These are phyloP conservation scores for Champsocephalus gunnari DNA, from an alignment of 2,797 vertebrate species.

Conservation along the genomic window DNA sequence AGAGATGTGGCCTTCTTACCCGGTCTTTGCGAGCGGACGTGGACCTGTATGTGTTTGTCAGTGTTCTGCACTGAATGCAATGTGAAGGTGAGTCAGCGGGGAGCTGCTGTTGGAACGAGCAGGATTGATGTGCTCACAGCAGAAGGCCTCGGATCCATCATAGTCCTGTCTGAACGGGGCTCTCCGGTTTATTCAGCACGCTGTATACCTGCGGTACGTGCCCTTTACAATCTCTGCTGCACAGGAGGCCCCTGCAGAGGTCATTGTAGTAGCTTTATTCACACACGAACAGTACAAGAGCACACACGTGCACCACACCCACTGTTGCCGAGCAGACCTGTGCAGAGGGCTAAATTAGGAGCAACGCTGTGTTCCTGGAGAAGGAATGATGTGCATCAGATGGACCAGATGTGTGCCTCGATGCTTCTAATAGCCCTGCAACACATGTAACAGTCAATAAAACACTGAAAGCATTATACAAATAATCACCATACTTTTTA, in stretches of 20 bases:
- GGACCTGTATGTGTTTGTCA: conserved; percentile 60
- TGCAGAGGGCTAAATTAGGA: conserved; percentile 66
- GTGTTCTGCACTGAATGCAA: conserved; percentile 67
- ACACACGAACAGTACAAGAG: conserved; percentile 21
- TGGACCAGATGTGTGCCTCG: conserved; percentile 66
- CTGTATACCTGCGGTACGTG: conserved; percentile 57
- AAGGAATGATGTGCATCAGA: conserved; percentile 51
- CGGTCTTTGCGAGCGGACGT: conserved; percentile 38
- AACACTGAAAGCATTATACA: conserved; percentile 1
- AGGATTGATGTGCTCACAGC: conserved; percentile 78
- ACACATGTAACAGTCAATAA: conserved; percentile 58
- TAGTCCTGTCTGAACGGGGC: conserved; percentile 60
- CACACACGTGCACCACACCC: conserved; percentile 22
- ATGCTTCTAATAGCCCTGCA: conserved; percentile 40
- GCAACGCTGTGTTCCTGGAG: conserved; percentile 51
- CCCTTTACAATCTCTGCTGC: conserved; percentile 63
- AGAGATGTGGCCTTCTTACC: conserved; percentile 23
- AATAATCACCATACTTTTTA: too few relatives aligned
- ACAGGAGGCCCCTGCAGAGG: conserved; percentile 60
- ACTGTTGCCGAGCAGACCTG: conserved; percentile 74
- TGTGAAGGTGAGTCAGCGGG: conserved; percentile 79
- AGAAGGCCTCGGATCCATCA: conserved; percentile 74
- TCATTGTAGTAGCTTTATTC: conserved; percentile 48
- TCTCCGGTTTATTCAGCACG: conserved; percentile 46
- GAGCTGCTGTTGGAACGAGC: conserved; percentile 73